A percentile compares a stretch with the other conserved stretches of the same genome.
Conservation (phyloP, 2,113 vertebrate species). For the Gulo gulo region DNA sequence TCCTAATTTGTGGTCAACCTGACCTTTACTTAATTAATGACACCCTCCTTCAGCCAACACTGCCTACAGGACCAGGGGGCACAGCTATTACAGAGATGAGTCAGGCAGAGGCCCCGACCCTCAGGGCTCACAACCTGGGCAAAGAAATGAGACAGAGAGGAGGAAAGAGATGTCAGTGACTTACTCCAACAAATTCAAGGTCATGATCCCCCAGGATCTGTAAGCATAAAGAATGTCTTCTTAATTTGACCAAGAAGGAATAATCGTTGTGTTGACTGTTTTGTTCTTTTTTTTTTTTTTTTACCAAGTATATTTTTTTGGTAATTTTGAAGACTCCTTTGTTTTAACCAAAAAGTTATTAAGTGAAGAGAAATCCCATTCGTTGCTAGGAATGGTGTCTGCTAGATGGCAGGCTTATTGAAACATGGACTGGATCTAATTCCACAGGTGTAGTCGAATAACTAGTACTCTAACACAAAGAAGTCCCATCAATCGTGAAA, state of each 20-base stretch:
- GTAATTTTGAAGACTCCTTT: background rate
- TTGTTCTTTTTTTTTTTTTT: background rate
- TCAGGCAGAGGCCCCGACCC: background rate
- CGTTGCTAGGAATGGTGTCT: background rate
- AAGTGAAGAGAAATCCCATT: background rate
- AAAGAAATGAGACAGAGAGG: background rate
- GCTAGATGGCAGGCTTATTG: too few species aligned
- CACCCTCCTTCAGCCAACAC: background rate
- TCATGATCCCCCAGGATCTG: too few species aligned
- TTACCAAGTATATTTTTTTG: background rate
- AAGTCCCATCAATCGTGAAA: background rate
- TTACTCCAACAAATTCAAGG: background rate
- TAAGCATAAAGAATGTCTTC: background rate
- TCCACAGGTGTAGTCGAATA: background rate
- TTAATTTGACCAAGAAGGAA: background rate
- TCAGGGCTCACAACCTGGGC: background rate
- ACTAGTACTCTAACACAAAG: background rate
- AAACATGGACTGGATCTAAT: background rate
- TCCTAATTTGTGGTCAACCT: background rate
- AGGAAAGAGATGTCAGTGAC: background rate
- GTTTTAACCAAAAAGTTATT: background rate
- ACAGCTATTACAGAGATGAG: accelerated
- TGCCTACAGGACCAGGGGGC: accelerated
- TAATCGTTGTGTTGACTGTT: background rate
- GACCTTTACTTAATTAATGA: background rate